Percentiles rank a stretch among this genome's conserved stretches.
Evolutionary conservation across 1,140 invertebrate species (phyloP).

Genomic region (Helicoverpa armigera): DNA sequence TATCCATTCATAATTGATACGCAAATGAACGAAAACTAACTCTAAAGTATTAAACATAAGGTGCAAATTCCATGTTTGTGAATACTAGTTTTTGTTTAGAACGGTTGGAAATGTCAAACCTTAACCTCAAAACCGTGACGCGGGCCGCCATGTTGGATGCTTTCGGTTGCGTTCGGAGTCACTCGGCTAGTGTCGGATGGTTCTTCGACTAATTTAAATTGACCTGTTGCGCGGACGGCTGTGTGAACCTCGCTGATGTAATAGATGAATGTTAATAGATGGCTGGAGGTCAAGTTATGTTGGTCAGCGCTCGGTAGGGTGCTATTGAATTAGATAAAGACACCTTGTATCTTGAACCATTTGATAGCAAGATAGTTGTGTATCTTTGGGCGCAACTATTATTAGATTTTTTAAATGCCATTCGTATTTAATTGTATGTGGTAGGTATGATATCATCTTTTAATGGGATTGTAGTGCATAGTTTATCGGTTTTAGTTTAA

Average conservation of each 20-base stretch:
- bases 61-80: slow-evolving; percentile 20
- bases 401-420: slow-evolving; percentile 43
- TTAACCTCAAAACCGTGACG: slow-evolving; percentile 86
- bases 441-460: slow-evolving; percentile 26
- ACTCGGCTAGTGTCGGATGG: slow-evolving; percentile 63
- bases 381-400: slow-evolving; percentile 39
- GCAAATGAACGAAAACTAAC: slow-evolving; percentile 58
- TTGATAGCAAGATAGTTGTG: slow-evolving; percentile 64
- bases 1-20: slow-evolving; percentile 55
- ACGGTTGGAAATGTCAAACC: slow-evolving; percentile 83
- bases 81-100: slow-evolving; percentile 61
- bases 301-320: slow-evolving; percentile 60
- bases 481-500: background rate
- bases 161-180: slow-evolving; percentile 74
- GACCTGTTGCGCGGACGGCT: slow-evolving; percentile 60
- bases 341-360: slow-evolving; percentile 73
- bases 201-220: slow-evolving; percentile 64
- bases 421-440: slow-evolving; percentile 23
- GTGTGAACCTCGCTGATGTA: slow-evolving; percentile 55
- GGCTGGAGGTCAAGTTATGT: slow-evolving; percentile 59
- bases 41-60: slow-evolving; percentile 47
- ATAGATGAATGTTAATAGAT: slow-evolving; percentile 40
- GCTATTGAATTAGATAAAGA: slow-evolving; percentile 70
- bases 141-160: slow-evolving; percentile 76
- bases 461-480: slow-evolving; percentile 3